Conservation (phyloP, 1,140 invertebrate genomes). For the Subanguina moxae region DNA sequence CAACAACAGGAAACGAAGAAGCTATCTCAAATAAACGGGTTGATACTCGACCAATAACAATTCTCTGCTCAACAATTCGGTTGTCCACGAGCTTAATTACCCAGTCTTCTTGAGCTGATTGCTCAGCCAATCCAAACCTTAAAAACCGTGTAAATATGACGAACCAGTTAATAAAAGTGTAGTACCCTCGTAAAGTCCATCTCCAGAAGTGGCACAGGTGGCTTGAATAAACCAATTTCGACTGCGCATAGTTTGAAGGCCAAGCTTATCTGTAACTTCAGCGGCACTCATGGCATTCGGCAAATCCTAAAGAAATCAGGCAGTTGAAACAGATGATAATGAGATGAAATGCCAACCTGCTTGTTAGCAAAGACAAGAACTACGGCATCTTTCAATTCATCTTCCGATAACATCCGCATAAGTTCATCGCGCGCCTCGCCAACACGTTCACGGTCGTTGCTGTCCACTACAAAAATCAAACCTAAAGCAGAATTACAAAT, state of each 20-base stretch:
- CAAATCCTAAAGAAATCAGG: slow-evolving; percentile 68
- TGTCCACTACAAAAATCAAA: slow-evolving; percentile 96
- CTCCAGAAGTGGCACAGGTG: slow-evolving; percentile 91
- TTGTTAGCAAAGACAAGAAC: slow-evolving; percentile 98
- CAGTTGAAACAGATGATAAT: slow-evolving; percentile 4
- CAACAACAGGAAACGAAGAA: no score
- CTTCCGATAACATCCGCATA: slow-evolving; percentile 70
- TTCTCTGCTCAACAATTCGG: no score
- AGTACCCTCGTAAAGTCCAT: slow-evolving; percentile 86
- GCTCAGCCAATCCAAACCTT: slow-evolving; percentile 61
- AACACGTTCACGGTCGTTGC: slow-evolving; percentile 91
- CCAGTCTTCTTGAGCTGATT: slow-evolving; percentile 13
- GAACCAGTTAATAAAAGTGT: slow-evolving; percentile 87
- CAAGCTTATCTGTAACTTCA: slow-evolving; percentile 90
- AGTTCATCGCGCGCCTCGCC: slow-evolving; percentile 88
- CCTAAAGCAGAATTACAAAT: slow-evolving; percentile 61
- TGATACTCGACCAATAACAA: no score
- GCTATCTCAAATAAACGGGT: no score
- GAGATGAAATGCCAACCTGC: slow-evolving; percentile 70
- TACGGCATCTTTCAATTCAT: slow-evolving; percentile 71
- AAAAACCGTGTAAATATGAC: no score
- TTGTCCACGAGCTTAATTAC: no score
- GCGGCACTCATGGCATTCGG: slow-evolving; percentile 95
- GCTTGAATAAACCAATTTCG: slow-evolving; percentile 84
- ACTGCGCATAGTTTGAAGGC: slow-evolving; percentile 77